These are phyloP conservation scores for Cottus gobio DNA, from an alignment of 2,113 vertebrate genomes.

Conservation along the genomic window DNA sequence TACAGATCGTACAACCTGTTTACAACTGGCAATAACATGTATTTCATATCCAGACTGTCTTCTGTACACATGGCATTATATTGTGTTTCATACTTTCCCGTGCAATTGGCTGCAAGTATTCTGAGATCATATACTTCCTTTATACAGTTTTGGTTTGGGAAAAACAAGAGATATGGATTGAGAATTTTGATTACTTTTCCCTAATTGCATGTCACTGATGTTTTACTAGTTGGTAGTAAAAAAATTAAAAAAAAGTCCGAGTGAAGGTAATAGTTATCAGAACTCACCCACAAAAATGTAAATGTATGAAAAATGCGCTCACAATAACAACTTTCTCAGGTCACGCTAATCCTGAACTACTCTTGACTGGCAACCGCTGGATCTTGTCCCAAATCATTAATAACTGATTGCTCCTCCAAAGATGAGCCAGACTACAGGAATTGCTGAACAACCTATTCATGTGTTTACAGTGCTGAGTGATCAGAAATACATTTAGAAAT, in stretches of 20 bases:
- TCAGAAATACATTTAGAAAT: neutral
- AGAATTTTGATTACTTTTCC: neutral
- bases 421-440: constrained; percentile 19
- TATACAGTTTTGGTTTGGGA: neutral
- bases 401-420: constrained; percentile 34
- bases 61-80: neutral
- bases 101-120: neutral
- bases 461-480: neutral
- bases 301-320: neutral
- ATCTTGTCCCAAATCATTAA: constrained; percentile 48
- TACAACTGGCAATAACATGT: neutral
- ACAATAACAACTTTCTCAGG: constrained; percentile 3
- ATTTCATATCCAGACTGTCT: neutral
- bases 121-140: neutral
- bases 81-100: neutral
- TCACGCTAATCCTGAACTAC: constrained; percentile 21
- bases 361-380: constrained; percentile 42
- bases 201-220: neutral
- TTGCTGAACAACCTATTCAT: constrained; percentile 17
- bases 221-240: neutral
- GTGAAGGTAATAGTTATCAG: neutral
- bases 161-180: neutral
- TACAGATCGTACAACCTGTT: constrained; percentile 17
- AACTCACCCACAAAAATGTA: neutral
- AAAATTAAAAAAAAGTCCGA: neutral